A percentile compares a stretch with the other conserved stretches of the same genome.
phyloP scores from a whole-genome alignment of 2,113 vertebrate genomes.

The Rhynchomys soricoides region DNA sequence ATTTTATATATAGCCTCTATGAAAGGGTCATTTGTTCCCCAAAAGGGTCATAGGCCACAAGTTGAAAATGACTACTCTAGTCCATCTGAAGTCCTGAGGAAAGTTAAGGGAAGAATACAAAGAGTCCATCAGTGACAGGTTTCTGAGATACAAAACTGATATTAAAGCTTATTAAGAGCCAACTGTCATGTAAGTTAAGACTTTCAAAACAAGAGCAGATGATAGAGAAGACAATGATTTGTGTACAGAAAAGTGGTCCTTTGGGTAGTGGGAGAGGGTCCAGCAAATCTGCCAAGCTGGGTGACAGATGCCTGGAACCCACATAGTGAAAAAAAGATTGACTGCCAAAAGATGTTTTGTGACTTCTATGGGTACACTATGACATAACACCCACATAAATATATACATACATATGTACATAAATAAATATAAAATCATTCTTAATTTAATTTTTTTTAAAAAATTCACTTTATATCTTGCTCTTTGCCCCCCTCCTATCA shows the following conservation, averaged over 20 bases:
- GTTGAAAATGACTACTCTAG: background rate
- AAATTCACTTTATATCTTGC: background rate
- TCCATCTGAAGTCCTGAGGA: background rate
- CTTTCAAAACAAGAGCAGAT: background rate
- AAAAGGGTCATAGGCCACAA: background rate
- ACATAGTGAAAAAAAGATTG: background rate
- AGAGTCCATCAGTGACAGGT: background rate
- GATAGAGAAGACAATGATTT: background rate
- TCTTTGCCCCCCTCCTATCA: background rate
- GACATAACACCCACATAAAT: no score
- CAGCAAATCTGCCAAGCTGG: background rate
- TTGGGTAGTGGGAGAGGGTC: background rate
- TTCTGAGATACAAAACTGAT: background rate
- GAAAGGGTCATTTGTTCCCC: background rate
- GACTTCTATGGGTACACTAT: background rate
- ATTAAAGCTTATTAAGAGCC: background rate
- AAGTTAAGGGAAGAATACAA: constrained; percentile 7
- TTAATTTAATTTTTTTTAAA: background rate
- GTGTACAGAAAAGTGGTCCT: background rate
- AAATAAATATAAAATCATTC: background rate
- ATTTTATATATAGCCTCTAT: no score
- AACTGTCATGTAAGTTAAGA: background rate
- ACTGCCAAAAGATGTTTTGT: background rate
- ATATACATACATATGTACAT: no score
- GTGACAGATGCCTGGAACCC: background rate